phyloP scores from a whole-genome alignment of 2,113 vertebrate species.

The Neolamprologus fasciatus region DNA sequence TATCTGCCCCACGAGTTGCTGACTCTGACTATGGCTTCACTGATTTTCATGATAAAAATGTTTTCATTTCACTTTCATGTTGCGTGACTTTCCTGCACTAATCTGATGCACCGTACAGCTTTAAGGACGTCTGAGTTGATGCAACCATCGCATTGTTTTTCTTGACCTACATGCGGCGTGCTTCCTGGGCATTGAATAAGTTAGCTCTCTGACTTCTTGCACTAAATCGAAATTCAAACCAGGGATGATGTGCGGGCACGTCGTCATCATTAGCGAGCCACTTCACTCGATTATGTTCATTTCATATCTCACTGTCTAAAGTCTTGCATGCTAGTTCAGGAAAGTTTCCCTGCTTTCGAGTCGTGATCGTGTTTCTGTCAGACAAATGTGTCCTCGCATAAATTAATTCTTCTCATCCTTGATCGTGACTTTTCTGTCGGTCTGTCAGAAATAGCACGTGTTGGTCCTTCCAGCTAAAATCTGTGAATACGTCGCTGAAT shows the following conservation, averaged over 20 bases:
- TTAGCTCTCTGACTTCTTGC: background rate
- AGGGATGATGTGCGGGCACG: background rate
- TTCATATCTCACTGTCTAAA: background rate
- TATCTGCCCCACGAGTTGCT: accelerated
- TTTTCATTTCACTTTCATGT: background rate
- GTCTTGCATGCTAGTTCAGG: accelerated
- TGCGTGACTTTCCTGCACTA: background rate
- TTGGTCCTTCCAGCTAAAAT: background rate
- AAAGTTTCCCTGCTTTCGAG: background rate
- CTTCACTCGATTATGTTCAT: background rate
- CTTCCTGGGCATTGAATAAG: background rate
- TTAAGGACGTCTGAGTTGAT: background rate
- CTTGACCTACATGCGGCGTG: background rate
- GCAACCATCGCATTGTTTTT: accelerated
- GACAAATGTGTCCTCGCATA: background rate
- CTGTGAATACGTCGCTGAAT: background rate
- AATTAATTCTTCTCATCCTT: background rate
- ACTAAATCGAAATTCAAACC: background rate
- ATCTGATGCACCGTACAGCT: background rate
- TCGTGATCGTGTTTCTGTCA: background rate
- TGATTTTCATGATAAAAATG: background rate
- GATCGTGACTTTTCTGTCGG: background rate
- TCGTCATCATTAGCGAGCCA: background rate
- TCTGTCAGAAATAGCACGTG: background rate
- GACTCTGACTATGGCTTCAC: background rate